Conservation (phyloP, 2,888 invertebrate species). For the Idaea aversata region DNA sequence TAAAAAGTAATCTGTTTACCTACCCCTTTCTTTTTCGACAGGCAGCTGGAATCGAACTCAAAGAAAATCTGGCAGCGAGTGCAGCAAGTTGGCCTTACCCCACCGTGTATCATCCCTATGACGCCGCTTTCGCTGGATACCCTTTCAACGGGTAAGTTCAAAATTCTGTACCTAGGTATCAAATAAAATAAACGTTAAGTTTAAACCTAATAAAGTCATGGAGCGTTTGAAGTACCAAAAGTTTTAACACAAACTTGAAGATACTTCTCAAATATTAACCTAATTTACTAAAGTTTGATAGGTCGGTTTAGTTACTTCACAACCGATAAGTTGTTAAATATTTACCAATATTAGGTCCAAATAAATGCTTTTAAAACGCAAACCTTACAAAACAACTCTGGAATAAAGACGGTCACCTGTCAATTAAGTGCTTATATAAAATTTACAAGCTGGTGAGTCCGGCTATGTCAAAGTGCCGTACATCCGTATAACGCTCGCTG, state of each 20-base stretch:
- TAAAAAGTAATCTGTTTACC: constrained; percentile 9
- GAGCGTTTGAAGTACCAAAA: too few species aligned
- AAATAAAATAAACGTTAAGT: too few species aligned
- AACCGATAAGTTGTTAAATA: neutral
- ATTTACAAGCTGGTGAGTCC: constrained; percentile 22
- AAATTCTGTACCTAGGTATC: neutral
- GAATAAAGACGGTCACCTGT: constrained; percentile 11
- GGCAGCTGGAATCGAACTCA: constrained; percentile 92
- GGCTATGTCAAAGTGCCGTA: constrained; percentile 4
- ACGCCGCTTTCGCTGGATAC: constrained; percentile 95
- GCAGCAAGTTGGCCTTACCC: constrained; percentile 95
- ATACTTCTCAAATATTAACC: too few species aligned
- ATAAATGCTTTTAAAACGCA: neutral
- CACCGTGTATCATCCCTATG: constrained; percentile 95
- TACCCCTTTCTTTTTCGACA: constrained; percentile 60
- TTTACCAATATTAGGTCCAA: neutral
- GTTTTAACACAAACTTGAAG: too few species aligned
- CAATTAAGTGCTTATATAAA: constrained; percentile 25
- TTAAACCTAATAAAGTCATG: too few species aligned
- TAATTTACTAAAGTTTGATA: too few species aligned
- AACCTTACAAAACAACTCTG: neutral
- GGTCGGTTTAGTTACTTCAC: neutral
- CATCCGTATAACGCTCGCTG: neutral
- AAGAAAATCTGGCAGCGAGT: constrained; percentile 91
- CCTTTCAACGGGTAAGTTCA: constrained; percentile 95